Base-by-base conservation (phyloP, 2,888 invertebrate species). In the Drosophila testacea region DNA sequence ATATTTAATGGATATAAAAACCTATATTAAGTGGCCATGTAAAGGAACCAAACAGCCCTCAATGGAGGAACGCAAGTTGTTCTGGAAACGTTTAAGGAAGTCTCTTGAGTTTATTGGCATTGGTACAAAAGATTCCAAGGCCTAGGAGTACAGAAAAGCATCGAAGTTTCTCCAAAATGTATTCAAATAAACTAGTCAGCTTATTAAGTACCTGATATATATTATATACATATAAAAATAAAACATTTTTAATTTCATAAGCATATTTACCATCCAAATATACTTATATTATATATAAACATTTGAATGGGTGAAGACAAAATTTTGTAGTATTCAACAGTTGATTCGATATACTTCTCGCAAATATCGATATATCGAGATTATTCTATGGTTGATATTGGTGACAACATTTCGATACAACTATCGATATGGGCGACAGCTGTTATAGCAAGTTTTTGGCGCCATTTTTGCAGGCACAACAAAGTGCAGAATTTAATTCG, bases 1-100 rank as follows among this genome's bases (percentile, higher is more conserved):
- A 69, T 95, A 95, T 73, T 90, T 96, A 30, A 95, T 96, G 94
- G 91, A 94, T 46, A 95, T 95, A 0, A 95, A 95, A 80, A 95
- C 95, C 0, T 96, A 95, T 84, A 94, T 96, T 13, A 94, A 94
- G 10, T 96, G 96, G 95, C 95, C 95, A 0, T 71, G 77, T 28
- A 91, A 83, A 48, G 72, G 64, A 4, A 69, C 73, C 1, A 62
- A 76, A 0, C 67, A 77, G 46, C 73, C 79, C 0, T 85, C 85
- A 4, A 36, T 62, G 52, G 92, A 93, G 32, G 93, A 92, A 32
- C 86, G 89, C 0, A 92, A 91, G 79, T 36, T 92, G 6, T 93
- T 93, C 77, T 93, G 92, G 93, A 92, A 92, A 50, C 91, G 92
- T 11, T 68, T 93, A 13, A 85, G 85, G 51, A 88, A 86, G 47